Evolutionary conservation across 2,797 vertebrate genomes (phyloP).

Genomic region (Halcyon badia): DNA sequence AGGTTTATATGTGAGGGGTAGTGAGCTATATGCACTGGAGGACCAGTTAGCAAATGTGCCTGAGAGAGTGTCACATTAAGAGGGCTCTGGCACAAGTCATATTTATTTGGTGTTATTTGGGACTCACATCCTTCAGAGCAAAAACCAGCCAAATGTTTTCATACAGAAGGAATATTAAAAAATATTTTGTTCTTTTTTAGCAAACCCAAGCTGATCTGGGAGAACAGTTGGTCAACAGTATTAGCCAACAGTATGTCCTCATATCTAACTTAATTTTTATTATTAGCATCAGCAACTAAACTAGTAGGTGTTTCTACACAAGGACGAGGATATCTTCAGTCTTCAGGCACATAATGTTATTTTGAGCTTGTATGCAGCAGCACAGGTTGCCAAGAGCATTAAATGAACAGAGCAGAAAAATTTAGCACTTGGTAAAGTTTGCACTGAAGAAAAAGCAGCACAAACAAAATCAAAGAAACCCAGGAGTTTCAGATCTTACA

Average conservation of each 20-base stretch:
- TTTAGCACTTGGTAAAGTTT: background rate
- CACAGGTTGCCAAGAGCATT: background rate
- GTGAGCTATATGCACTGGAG: background rate
- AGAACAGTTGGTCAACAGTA: background rate
- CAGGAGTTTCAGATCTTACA: background rate
- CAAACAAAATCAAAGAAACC: background rate
- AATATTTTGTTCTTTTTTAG: background rate
- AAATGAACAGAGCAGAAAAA: background rate
- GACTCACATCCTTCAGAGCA: background rate
- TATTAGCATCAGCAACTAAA: background rate
- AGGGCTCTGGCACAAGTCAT: background rate
- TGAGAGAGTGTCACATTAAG: background rate
- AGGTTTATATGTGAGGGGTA: background rate
- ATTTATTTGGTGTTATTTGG: background rate
- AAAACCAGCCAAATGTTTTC: background rate
- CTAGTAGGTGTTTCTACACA: background rate
- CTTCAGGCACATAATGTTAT: background rate
- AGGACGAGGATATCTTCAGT: background rate
- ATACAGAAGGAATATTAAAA: background rate
- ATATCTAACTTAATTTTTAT: background rate
- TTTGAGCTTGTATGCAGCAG: background rate
- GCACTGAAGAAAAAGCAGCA: background rate
- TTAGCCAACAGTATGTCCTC: background rate
- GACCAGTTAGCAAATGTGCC: background rate
- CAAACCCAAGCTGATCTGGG: background rate